Evolutionary conservation across 2,113 vertebrate genomes (phyloP).

Genomic region (Caretta caretta): DNA sequence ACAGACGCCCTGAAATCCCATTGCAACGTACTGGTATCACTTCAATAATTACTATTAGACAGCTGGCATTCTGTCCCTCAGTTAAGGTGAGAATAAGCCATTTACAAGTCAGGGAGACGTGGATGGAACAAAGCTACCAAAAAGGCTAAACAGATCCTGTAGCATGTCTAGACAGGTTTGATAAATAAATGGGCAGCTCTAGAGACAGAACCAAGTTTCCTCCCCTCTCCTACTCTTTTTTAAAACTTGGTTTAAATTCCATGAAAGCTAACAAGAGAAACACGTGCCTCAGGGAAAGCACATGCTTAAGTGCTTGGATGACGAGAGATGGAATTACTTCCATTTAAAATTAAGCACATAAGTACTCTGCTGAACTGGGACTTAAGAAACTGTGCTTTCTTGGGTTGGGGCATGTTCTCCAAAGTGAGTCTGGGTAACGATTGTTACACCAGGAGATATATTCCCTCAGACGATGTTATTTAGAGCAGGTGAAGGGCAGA

Average conservation of each 20-base stretch:
- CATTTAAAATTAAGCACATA: neutral
- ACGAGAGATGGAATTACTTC: neutral
- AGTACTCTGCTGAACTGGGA: neutral
- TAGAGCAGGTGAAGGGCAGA: neutral
- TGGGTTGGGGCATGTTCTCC: neutral
- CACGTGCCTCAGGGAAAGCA: neutral
- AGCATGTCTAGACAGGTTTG: fast-evolving
- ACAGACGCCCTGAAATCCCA: neutral
- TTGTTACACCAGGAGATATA: neutral
- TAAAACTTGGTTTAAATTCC: neutral
- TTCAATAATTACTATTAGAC: neutral
- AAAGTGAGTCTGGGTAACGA: neutral
- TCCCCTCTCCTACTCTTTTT: neutral
- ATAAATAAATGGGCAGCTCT: neutral
- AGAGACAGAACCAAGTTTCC: neutral
- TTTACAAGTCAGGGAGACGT: neutral
- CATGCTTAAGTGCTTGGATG: neutral
- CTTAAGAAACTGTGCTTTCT: neutral
- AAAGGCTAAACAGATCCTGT: fast-evolving
- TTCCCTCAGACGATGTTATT: neutral
- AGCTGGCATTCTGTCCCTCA: fast-evolving
- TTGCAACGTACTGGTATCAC: neutral
- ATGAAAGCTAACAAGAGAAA: neutral
- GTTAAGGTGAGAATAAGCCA: neutral
- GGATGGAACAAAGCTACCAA: neutral